phyloP scores from a whole-genome alignment of 2,888 invertebrate species.

The Cephus rjabovi region DNA sequence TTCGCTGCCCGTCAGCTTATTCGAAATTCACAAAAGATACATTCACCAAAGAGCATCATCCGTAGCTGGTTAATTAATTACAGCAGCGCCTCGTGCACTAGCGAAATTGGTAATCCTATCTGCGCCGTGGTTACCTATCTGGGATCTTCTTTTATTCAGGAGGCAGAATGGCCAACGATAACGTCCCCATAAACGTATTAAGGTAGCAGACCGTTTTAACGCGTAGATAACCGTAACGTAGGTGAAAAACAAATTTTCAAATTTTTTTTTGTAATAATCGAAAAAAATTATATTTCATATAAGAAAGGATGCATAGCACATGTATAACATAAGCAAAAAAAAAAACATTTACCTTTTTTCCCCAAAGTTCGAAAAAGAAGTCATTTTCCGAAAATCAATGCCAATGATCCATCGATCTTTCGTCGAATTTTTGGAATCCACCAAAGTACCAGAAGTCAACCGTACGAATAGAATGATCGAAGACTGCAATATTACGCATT shows the following conservation, averaged over 20 bases:
- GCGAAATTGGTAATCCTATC: background rate
- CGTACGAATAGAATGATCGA: too few relatives aligned
- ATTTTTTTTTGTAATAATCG: background rate
- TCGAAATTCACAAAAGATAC: slow-evolving; percentile 36
- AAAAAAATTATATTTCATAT: background rate
- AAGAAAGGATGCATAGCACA: too few relatives aligned
- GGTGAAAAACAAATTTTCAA: background rate
- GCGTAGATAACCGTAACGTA: background rate
- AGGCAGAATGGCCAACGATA: background rate
- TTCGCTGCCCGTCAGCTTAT: slow-evolving; percentile 36
- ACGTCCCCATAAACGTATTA: background rate
- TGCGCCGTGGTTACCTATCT: background rate
- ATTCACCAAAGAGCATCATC: slow-evolving; percentile 12
- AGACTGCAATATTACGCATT: too few relatives aligned
- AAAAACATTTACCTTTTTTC: background rate
- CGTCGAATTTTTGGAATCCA: too few relatives aligned
- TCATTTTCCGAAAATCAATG: too few relatives aligned
- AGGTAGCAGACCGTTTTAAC: background rate
- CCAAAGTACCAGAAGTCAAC: too few relatives aligned
- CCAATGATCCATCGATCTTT: too few relatives aligned
- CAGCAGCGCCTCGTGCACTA: background rate
- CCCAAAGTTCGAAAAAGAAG: too few relatives aligned
- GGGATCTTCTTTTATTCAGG: background rate
- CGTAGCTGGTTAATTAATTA: background rate
- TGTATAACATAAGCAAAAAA: background rate